Base-by-base conservation (phyloP, 2,797 vertebrate species). In the Chromobotia macracanthus region DNA sequence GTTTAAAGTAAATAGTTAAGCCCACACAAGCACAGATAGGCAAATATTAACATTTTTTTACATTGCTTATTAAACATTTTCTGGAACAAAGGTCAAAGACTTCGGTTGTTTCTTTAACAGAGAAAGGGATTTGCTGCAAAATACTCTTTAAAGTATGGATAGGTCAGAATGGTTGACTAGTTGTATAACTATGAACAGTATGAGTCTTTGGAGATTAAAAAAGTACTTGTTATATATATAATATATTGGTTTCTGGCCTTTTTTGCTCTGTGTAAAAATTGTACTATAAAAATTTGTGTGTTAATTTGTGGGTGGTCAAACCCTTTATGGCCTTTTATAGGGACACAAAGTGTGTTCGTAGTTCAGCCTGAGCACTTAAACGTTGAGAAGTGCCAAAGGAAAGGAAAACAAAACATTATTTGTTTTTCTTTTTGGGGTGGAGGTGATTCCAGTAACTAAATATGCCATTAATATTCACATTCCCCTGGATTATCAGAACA, bases 11-110 rank as follows among this genome's bases (percentile, higher is more conserved):
- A 69, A 83, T 0, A 19, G 18, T 76, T 76, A 61, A 28, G 75
- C 80, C 82, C 77, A 0, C 23, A 38, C 44, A 3, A 35, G 75
- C 23, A 75, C n/a, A 56, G 56, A 79, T 71, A 77, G 67, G 81
- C 69, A 84, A 85, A 90, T 86, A 86, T 87, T 80, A 84, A 72
- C 82, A 77, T 72, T 72, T 15, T 31, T 77, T 53, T 58, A 50
- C 23, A 35, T 60, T 35, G 31, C 15, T 48, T 9, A 38, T 28
- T 25, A 48, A 71, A 72, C 46, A 9, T 60, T 2, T 12, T 8
- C 6, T 23, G 18, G 18, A 73, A 73, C 41, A 41, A 50, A 61
- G 55, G n/a, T 31, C 53, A 58, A 72, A 16, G 13, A 46, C 21
- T 18, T 25, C 5, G 19, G n/a, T 5, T 46, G 8, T 53, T 50